A percentile compares a stretch with the other conserved stretches of the same genome.
These are phyloP conservation scores for Erythrolamprus reginae DNA, from an alignment of 2,113 vertebrate species.

Conservation along the genomic window DNA sequence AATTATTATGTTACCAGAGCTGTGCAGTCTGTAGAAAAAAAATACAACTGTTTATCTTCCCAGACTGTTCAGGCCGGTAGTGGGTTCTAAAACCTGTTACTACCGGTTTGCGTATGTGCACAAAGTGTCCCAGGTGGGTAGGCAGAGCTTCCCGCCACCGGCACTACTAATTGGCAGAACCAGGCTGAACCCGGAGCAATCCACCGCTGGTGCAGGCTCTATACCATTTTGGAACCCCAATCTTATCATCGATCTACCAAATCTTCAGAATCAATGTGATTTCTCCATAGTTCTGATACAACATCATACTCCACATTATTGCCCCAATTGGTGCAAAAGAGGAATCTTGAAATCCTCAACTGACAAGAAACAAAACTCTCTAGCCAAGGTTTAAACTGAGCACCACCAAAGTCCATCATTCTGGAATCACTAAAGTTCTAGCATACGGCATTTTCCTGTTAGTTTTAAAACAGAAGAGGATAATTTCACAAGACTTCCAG, in stretches of 20 bases:
- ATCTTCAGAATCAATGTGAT: background rate
- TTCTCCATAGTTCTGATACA: background rate
- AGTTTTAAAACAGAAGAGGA: background rate
- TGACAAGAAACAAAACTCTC: background rate
- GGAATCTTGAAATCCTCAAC: background rate
- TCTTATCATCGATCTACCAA: background rate
- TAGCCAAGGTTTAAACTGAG: background rate
- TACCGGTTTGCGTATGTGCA: too few species aligned
- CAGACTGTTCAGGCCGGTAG: background rate
- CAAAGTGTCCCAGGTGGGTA: too few species aligned
- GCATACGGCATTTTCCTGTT: constrained; percentile 21
- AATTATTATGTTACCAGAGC: background rate
- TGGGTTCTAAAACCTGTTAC: too few species aligned
- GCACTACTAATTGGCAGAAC: too few species aligned
- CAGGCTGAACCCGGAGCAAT: too few species aligned
- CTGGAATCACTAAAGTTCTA: background rate
- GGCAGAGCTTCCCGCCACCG: too few species aligned
- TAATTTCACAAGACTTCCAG: background rate
- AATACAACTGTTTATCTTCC: constrained; percentile 5
- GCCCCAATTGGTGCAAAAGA: background rate
- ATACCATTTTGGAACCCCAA: background rate
- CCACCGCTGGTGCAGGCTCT: background rate
- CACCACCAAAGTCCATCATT: background rate
- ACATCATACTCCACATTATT: background rate
- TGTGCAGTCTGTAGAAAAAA: background rate